phyloP scores from a whole-genome alignment of 2,888 invertebrate genomes.

The Pherbina coryleti region DNA sequence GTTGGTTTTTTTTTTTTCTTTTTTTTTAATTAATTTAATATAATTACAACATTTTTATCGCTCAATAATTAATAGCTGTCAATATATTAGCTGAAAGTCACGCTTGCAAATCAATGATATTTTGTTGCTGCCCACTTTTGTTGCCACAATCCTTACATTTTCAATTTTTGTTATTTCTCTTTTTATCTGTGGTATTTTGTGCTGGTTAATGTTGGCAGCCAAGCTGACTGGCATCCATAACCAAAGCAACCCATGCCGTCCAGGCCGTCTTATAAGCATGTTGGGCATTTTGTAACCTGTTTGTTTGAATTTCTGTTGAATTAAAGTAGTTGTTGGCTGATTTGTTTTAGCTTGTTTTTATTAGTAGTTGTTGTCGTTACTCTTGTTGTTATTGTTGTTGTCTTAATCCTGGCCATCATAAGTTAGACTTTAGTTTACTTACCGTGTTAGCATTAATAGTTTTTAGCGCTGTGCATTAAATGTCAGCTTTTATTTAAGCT shows the following conservation, averaged over 20 bases:
- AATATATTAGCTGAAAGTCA: constrained; percentile 20
- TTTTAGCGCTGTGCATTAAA: constrained; percentile 1
- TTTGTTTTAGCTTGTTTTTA: not conserved
- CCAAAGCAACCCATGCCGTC: not conserved
- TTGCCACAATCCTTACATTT: not conserved
- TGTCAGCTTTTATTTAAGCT: constrained; percentile 6
- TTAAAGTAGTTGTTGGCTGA: not conserved
- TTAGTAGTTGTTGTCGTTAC: not conserved
- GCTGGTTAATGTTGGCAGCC: no score
- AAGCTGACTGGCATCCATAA: no score
- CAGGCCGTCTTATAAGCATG: not conserved
- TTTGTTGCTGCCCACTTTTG: constrained; percentile 14
- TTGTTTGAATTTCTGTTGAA: constrained; percentile 9
- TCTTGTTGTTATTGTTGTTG: not conserved
- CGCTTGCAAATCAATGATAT: constrained; percentile 14
- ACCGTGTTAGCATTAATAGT: not conserved
- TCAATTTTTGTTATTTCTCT: not conserved
- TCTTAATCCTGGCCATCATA: not conserved
- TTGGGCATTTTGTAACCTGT: constrained; percentile 12
- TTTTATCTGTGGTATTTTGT: not conserved
- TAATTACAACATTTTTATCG: not conserved
- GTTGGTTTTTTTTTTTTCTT: not conserved
- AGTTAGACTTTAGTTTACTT: not conserved
- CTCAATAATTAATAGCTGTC: constrained; percentile 18
- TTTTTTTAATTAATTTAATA: not conserved